These are phyloP conservation scores for Agelastica alni DNA, from an alignment of 2,888 invertebrate genomes.

Conservation along the genomic window DNA sequence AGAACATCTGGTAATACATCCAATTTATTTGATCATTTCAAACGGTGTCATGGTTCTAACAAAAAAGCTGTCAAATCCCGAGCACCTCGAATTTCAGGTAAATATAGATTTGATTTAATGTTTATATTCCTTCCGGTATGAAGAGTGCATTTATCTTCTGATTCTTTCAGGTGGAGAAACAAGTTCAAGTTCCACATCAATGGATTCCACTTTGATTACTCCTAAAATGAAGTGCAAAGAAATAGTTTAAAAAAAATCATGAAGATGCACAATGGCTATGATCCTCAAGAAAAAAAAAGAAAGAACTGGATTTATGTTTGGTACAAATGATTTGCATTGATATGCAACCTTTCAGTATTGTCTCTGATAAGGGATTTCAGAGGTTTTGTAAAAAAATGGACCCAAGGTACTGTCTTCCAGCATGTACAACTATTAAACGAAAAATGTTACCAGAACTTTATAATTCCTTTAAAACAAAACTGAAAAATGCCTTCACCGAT, in stretches of 20 bases:
- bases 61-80: too few species aligned
- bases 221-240: too few species aligned
- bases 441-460: not conserved
- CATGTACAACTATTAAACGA: constrained; percentile 1
- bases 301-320: not conserved
- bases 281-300: too few species aligned
- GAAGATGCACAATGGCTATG: too few species aligned
- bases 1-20: constrained; percentile 1
- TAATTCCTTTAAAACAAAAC: not conserved
- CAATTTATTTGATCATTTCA: not conserved
- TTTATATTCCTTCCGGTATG: too few species aligned
- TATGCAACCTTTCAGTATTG: constrained; percentile 8
- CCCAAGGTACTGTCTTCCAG: not conserved
- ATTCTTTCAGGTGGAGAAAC: too few species aligned
- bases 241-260: too few species aligned
- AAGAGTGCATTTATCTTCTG: too few species aligned
- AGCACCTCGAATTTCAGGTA: too few species aligned
- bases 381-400: not conserved
- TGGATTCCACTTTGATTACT: too few species aligned
- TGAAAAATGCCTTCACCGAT: not conserved
- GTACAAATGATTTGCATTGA: constrained; percentile 3
- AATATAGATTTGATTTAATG: too few species aligned
- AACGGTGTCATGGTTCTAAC: not conserved
- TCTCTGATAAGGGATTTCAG: constrained; percentile 1
- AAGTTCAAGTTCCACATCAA: too few species aligned